Percentiles rank a stretch among this genome's conserved stretches.
phyloP scores from a whole-genome alignment of 2,888 invertebrate species.

The Dasysyrphus albostriatus region DNA sequence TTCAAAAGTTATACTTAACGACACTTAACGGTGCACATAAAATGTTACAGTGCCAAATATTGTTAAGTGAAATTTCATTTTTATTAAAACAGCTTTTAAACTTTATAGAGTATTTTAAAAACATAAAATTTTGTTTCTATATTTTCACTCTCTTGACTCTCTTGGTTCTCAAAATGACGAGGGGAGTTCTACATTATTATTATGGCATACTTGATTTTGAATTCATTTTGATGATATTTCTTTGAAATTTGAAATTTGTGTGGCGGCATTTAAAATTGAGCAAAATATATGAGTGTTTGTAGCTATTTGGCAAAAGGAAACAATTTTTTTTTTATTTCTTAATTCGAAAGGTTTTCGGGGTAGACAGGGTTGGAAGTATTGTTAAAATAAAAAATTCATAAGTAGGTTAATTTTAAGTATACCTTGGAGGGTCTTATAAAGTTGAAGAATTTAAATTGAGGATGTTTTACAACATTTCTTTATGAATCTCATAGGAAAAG shows the following conservation, averaged over 20 bases:
- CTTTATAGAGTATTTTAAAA: constrained; percentile 40
- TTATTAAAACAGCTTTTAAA: constrained; percentile 56
- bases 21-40: constrained; percentile 70
- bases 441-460: too few relatives aligned
- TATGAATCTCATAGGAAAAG: too few relatives aligned
- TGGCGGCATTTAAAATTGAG: background rate
- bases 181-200: constrained; percentile 12
- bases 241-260: background rate
- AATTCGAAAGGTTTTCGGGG: background rate
- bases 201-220: constrained; percentile 26
- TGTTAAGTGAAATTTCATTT: constrained; percentile 73
- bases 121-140: constrained; percentile 20
- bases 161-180: background rate
- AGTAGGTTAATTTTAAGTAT: background rate
- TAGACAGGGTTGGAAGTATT: background rate
- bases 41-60: constrained; percentile 63
- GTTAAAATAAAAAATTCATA: background rate
- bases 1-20: constrained; percentile 71
- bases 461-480: too few relatives aligned
- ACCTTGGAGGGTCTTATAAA: too few relatives aligned
- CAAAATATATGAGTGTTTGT: too few relatives aligned
- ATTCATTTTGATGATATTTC: constrained; percentile 4
- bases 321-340: background rate
- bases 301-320: background rate
- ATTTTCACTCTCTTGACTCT: background rate